Base-by-base conservation (phyloP, 2,113 vertebrate species). In the Zeus faber region DNA sequence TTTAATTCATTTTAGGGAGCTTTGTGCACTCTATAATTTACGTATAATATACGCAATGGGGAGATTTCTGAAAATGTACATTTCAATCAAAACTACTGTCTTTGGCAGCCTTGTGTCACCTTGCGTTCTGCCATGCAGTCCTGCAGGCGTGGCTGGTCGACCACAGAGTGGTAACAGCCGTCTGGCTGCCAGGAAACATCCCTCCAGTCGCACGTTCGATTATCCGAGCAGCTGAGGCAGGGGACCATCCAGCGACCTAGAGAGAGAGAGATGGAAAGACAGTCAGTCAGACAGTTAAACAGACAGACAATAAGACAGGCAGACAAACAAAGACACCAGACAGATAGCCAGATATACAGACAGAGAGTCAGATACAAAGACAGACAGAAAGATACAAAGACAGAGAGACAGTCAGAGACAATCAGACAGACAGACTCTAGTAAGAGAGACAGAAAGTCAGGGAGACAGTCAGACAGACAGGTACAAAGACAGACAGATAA, bases 121-220 rank as follows among this genome's bases (percentile, higher is more conserved):
- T 90, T 98, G 62, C 90, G 93, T 74, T 85, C 89, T 53, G 54
- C 75, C 82, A 96, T 33, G 43, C 97, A 99, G 39, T 69, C 87
- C 82, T 94, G 95, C 45, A 99, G 87, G 44, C 90, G 82, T 0
- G 72, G 65, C 27, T 85, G 91, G 9, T 83, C 70, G 45, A 94
- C 72, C 44, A 91, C 14, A 0, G 82, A 70, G 10, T 98, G 75
- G 0, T 39, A 87, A 79, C 97, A 98, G 51, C 82, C 65, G 0
- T 92, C 85, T 2, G 97, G 93, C 72, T 93, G 92, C 97, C 96
- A 99, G 0, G 83, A 85, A 76, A 96, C 90, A 80, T 92, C 91
- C 76, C 94, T 88, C 97, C 97, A 98, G 79, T 99, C 96, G 31
- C 97, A 99, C 2, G 97, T 99, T 67, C 94, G 92, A 81, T 96